Evolutionary conservation across 2,888 invertebrate genomes (phyloP).

Genomic region (Stenurella melanura): DNA sequence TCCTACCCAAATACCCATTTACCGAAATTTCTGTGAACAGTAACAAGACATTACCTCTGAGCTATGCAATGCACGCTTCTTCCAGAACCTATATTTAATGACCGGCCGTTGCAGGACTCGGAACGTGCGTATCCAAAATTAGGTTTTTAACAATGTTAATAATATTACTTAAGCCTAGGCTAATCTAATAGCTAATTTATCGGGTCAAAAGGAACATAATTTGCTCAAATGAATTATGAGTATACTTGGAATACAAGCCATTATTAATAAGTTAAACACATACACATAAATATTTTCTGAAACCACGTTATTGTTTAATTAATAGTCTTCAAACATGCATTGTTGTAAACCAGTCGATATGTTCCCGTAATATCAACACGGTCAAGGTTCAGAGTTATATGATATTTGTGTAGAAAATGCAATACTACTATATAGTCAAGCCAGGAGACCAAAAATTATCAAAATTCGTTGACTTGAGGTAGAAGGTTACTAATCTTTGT

Average conservation of each 20-base stretch:
- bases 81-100: too few relatives aligned
- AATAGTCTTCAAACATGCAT: slow-evolving; percentile 1
- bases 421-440: slow-evolving; percentile 21
- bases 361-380: slow-evolving; percentile 19
- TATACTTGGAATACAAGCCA: background rate
- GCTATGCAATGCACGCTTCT: too few relatives aligned
- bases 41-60: too few relatives aligned
- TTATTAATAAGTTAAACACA: background rate
- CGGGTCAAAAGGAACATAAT: background rate
- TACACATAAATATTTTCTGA: background rate
- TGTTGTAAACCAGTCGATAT: slow-evolving; percentile 13
- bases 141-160: too few relatives aligned
- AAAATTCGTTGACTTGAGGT: too few relatives aligned
- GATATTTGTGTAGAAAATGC: slow-evolving; percentile 8
- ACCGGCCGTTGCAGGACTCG: too few relatives aligned
- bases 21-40: too few relatives aligned
- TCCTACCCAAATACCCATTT: too few relatives aligned
- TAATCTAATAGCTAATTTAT: background rate
- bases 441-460: too few relatives aligned
- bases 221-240: background rate
- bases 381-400: slow-evolving; percentile 11
- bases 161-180: background rate
- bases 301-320: background rate
- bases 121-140: too few relatives aligned
- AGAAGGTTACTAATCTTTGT: too few relatives aligned